Evolutionary conservation across 2,888 invertebrate genomes (phyloP), one percentile per base, ranked within the genome.

Genomic region (Caenorhabditis panamensis): DNA sequence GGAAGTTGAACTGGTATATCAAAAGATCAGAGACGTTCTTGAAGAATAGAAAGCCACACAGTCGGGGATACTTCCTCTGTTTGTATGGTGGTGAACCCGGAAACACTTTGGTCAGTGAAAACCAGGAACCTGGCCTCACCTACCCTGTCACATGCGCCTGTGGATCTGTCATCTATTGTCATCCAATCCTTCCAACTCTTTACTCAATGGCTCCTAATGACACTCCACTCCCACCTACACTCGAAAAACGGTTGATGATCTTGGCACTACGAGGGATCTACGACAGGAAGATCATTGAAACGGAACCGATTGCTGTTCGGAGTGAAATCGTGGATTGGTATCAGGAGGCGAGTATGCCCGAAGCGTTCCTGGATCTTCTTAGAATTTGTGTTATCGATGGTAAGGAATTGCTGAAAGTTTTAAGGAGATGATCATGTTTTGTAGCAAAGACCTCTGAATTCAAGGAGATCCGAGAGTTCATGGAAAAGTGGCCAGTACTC

Each of bases 351-450:
- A 22, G 31, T 24, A 72, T 72, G 72, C 49, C n/a, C 8, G 63
- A 72, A 16, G 72, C 72, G 2, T 37, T 44, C 3, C 1, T 36
- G 1, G 72, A 72, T 11, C 28, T 63, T 5, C 13, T 72, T 11
- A 63, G 56, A 20, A 31, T 47, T 1, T n/a, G 13, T 41, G 11
- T 63, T 6, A 28, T 72, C 0, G 63, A 72, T 28, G 49, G 71
- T 71, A 18, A 44, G 44, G n/a, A n/a, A n/a, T 37, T 69, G 18
- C 2, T 41, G 8, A 16, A 47, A n/a, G n/a, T n/a, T n/a, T n/a
- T n/a, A n/a, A n/a, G n/a, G n/a, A n/a, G n/a, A n/a, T n/a, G n/a
- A n/a, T n/a, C n/a, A n/a, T n/a, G n/a, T n/a, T n/a, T n/a, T n/a
- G n/a, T n/a, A n/a, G n/a, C n/a, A n/a, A n/a, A n/a, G 18, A 36